A percentile compares a stretch with the other conserved stretches of the same genome.
Conservation (phyloP, 1,140 invertebrate genomes). For the Cephus cinctus region DNA sequence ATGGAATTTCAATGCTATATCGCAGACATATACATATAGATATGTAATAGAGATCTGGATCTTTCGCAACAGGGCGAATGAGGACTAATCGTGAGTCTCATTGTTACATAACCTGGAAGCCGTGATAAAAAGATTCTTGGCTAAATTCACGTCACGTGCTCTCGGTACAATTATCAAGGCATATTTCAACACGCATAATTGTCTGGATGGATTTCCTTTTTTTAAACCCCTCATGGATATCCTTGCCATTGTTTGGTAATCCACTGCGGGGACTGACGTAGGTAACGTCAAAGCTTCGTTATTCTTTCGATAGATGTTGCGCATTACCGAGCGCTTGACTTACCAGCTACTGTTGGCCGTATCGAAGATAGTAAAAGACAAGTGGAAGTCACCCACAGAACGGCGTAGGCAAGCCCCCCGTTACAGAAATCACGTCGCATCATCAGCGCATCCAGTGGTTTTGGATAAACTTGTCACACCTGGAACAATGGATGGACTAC, state of each 20-base stretch:
- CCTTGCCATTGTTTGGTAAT: background rate
- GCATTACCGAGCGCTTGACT: background rate
- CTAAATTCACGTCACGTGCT: no score
- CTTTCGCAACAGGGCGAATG: no score
- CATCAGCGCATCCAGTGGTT: slow-evolving; percentile 40
- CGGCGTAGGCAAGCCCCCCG: slow-evolving; percentile 35
- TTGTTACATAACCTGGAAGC: no score
- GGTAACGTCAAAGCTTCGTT: no score
- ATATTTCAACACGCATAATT: no score
- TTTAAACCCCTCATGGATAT: background rate
- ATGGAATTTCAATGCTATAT: no score
- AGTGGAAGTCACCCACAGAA: slow-evolving; percentile 39
- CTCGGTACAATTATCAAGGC: no score
- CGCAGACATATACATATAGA: no score
- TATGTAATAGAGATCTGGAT: no score
- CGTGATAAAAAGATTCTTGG: no score
- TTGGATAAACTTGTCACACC: background rate
- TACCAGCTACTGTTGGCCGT: slow-evolving; percentile 25
- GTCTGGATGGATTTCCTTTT: background rate
- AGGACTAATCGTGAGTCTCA: no score
- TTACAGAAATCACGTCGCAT: slow-evolving; percentile 41
- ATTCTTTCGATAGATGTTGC: background rate
- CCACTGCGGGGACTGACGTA: no score
- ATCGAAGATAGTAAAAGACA: slow-evolving; percentile 25
- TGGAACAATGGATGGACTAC: background rate